phyloP scores from a whole-genome alignment of 2,888 invertebrate species.

The Morpho achilles region DNA sequence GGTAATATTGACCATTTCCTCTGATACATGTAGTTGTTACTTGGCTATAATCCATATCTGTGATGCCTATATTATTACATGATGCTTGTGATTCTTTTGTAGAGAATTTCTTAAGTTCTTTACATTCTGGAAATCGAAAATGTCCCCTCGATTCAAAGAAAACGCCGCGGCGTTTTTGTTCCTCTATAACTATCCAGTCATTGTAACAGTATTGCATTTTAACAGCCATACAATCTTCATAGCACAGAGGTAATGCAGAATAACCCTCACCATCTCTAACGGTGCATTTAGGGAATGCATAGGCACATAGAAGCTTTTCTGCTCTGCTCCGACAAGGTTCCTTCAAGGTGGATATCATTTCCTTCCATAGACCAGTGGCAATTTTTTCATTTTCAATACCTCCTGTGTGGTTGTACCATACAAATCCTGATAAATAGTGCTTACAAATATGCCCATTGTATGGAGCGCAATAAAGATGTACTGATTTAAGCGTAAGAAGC shows the following conservation, averaged over 20 bases:
- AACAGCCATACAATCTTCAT: slow-evolving; percentile 96
- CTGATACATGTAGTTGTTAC: slow-evolving; percentile 92
- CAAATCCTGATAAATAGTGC: slow-evolving; percentile 82
- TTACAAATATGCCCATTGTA: slow-evolving; percentile 92
- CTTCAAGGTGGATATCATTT: slow-evolving; percentile 87
- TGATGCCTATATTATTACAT: slow-evolving; percentile 92
- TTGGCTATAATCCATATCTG: slow-evolving; percentile 88
- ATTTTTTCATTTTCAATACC: slow-evolving; percentile 92
- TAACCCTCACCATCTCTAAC: slow-evolving; percentile 82
- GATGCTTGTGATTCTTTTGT: slow-evolving; percentile 80
- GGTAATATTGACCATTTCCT: slow-evolving; percentile 94
- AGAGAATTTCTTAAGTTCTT: slow-evolving; percentile 85
- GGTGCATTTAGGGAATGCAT: slow-evolving; percentile 94
- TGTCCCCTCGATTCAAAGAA: slow-evolving; percentile 90
- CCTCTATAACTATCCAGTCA: slow-evolving; percentile 95
- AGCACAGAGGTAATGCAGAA: slow-evolving; percentile 87
- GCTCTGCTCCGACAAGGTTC: slow-evolving; percentile 93
- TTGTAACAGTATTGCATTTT: slow-evolving; percentile 94
- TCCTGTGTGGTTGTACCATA: slow-evolving; percentile 88
- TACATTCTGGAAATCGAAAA: slow-evolving; percentile 93
- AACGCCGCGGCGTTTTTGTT: slow-evolving; percentile 89
- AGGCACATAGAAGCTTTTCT: slow-evolving; percentile 93
- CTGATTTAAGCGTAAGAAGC: slow-evolving; percentile 62
- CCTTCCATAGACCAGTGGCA: slow-evolving; percentile 90
- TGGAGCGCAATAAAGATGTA: slow-evolving; percentile 88